Base-by-base conservation (phyloP, 1,140 invertebrate species). In the Ephestia elutella region DNA sequence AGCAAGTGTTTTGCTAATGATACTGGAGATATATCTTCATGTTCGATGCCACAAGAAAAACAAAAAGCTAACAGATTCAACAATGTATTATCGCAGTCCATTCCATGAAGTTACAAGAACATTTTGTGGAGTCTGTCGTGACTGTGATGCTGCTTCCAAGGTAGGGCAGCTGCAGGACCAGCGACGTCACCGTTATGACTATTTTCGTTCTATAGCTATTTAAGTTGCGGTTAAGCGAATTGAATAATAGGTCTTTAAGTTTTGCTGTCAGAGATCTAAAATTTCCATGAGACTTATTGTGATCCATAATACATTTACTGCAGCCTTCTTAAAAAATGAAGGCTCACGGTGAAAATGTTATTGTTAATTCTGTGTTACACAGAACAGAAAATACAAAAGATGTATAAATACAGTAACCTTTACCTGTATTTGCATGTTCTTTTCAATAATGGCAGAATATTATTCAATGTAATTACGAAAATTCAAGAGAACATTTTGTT, bases 71-170 rank as follows among this genome's bases (percentile, higher is more conserved):
- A 79, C 76, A 64, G 70, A 85, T 57, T 51, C 71, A 10, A 71
- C 73, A 28, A 57, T 81, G 35, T 85, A 82, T 62, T 85, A 83
- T 51, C 76, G 74, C 4, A 87, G 84, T 59, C 84, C 84, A 49
- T 81, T 87, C 49, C 84, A 87, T 64, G 55, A 75, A 5, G 65
- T 87, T 8, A 81, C 82, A 0, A 81, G 79, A 32, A 77, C 65
- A 20, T 85, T 87, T 59, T 87, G 79, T 73, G 82, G 84, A 20
- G 71, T 76, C 10, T 87, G 84, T 50, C 67, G 82, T 20, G 80
- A 85, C 48, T 71, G 57, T 63, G 72, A 82, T 49, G 71, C 70
- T 57, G 75, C 78, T 15, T 78, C 67, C 9, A 81, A 75, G 56
- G 74, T 87, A 54, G 77, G 71, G 5, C 73, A 80, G 51, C 56